Evolutionary conservation across 64 coral and sea anemone genomes (phyloP).

Genomic region (Montipora capricornis): DNA sequence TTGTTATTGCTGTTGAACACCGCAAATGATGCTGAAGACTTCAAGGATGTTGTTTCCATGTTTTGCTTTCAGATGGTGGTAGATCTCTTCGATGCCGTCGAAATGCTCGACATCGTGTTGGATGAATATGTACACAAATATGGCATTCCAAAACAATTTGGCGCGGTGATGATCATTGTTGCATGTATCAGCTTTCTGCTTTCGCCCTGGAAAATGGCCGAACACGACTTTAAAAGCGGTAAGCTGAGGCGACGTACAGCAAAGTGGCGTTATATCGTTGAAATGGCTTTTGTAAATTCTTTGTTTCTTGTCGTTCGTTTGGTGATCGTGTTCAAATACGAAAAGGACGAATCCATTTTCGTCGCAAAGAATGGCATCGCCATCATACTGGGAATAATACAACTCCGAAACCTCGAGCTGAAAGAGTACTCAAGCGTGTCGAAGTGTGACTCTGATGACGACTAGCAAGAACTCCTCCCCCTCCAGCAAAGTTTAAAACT

Average conservation of each 20-base stretch:
- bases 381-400: neutral
- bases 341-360: conserved; percentile 66
- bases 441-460: no score
- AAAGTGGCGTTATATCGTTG: conserved; percentile 17
- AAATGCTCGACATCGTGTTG: conserved; percentile 48
- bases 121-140: conserved; percentile 5
- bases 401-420: no score
- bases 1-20: conserved; percentile 52
- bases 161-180: neutral
- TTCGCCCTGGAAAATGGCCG: neutral
- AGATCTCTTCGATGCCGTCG: conserved; percentile 72
- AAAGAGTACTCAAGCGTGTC: no score
- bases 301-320: conserved; percentile 64
- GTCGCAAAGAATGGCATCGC: conserved; percentile 73
- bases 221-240: conserved; percentile 16
- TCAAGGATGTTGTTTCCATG: neutral
- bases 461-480: no score
- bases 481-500: no score
- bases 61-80: conserved; percentile 12
- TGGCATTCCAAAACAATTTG: conserved; percentile 15
- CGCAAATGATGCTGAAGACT: neutral
- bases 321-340: conserved; percentile 31
- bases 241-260: neutral
- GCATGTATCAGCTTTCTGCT: conserved; percentile 53
- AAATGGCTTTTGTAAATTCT: conserved; percentile 13